These are phyloP conservation scores for Aphodius granarius DNA, from an alignment of 2,888 invertebrate species.

Conservation along the genomic window DNA sequence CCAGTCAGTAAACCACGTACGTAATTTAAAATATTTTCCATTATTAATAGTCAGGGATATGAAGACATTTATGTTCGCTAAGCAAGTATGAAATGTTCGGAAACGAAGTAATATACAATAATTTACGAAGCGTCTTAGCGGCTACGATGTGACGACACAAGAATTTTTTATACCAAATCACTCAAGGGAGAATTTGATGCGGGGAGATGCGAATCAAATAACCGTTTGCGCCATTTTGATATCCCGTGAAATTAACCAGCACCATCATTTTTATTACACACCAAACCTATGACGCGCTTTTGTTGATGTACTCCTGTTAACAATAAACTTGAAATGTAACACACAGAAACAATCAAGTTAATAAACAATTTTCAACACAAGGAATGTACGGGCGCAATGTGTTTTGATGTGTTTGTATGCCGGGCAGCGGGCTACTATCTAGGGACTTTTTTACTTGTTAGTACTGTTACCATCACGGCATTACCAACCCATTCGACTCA, in stretches of 20 bases:
- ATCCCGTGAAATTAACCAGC: background rate
- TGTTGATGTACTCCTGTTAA: background rate
- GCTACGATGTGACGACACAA: background rate
- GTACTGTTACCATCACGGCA: too few species aligned
- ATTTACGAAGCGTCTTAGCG: background rate
- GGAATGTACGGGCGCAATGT: too few species aligned
- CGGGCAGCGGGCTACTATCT: too few species aligned
- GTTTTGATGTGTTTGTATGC: too few species aligned
- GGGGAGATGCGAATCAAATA: conserved; percentile 21
- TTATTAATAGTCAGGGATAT: conserved; percentile 12
- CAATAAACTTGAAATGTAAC: background rate
- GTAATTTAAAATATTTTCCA: conserved; percentile 24
- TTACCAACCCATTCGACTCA: too few species aligned
- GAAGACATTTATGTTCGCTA: conserved; percentile 5
- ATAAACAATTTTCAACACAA: too few species aligned
- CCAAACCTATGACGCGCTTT: background rate
- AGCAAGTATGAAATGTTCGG: background rate
- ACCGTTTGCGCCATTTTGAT: conserved; percentile 27
- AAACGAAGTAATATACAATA: background rate
- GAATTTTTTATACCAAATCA: background rate
- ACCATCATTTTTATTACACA: background rate
- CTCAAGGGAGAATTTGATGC: background rate
- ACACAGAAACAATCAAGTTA: background rate
- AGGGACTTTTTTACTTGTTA: too few species aligned
- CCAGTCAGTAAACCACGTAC: conserved; percentile 7